Percentiles rank a stretch among this genome's conserved stretches.
phyloP scores from a whole-genome alignment of 2,113 vertebrate genomes.

The Agelaius tricolor region DNA sequence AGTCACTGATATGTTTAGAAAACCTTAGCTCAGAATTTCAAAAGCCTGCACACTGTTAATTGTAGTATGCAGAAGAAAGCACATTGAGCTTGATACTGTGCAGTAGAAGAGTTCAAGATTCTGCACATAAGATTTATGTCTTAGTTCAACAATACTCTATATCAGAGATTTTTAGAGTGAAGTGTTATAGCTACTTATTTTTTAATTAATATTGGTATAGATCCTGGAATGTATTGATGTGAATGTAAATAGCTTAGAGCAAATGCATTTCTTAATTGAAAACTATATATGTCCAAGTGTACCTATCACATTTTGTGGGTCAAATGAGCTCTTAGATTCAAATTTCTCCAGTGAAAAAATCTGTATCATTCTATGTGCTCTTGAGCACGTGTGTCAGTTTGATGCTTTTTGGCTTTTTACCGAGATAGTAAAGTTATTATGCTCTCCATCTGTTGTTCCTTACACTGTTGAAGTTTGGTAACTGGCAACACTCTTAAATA shows the following conservation, averaged over 20 bases:
- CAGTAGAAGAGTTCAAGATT: not conserved
- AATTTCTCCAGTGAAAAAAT: not conserved
- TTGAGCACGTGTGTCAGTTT: not conserved
- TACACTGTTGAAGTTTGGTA: conserved; percentile 23
- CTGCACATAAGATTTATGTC: not conserved
- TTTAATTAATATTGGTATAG: not conserved
- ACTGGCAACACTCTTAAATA: conserved; percentile 20
- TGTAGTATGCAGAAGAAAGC: not conserved
- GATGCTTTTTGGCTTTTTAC: conserved; percentile 50
- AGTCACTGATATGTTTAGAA: not conserved
- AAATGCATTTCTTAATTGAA: not conserved
- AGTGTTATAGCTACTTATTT: not conserved
- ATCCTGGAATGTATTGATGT: not conserved
- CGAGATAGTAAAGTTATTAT: not conserved
- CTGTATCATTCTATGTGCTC: not conserved
- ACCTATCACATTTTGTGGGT: not conserved
- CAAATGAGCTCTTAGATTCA: not conserved
- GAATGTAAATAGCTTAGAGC: not conserved
- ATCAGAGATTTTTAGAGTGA: not conserved
- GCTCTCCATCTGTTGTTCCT: conserved; percentile 54
- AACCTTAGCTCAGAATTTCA: conserved; percentile 18
- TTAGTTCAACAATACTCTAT: not conserved
- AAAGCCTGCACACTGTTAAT: not conserved
- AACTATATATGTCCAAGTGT: rapidly evolving
- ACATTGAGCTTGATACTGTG: not conserved